Conservation (phyloP, 2,113 vertebrate species). For the Actinemys pallida region DNA sequence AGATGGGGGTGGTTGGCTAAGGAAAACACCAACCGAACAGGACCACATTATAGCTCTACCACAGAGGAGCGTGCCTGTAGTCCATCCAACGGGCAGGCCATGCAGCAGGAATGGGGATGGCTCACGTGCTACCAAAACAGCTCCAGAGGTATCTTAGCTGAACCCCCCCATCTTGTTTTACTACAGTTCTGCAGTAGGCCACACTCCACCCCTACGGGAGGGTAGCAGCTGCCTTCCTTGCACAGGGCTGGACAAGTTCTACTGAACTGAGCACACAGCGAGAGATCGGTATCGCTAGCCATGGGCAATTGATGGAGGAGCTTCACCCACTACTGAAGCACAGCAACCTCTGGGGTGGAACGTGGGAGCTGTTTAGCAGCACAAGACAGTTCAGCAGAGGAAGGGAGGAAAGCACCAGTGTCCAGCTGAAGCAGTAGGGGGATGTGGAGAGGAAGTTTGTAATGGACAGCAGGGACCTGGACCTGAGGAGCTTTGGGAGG, state of each 20-base stretch:
- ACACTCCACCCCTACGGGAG: not conserved
- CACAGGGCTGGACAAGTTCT: not conserved
- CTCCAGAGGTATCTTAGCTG: not conserved
- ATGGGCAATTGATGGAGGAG: not conserved
- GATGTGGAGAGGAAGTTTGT: not conserved
- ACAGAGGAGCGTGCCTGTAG: not conserved
- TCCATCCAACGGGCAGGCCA: no score
- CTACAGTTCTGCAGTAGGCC: not conserved
- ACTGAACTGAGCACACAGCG: not conserved
- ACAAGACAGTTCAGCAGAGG: not conserved
- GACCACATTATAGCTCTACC: not conserved
- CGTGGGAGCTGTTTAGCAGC: not conserved
- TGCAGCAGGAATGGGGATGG: not conserved
- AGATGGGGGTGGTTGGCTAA: not conserved
- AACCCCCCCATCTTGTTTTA: not conserved
- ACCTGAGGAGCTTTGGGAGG: not conserved
- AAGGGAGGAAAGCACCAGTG: not conserved
- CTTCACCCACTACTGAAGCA: not conserved
- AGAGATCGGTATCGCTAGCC: not conserved
- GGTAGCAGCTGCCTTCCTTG: not conserved
- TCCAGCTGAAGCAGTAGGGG: not conserved
- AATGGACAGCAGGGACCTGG: not conserved
- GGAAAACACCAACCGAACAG: not conserved
- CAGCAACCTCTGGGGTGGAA: not conserved
- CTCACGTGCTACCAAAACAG: not conserved